phyloP scores from a whole-genome alignment of 2,113 vertebrate species.

The Scophthalmus maximus region DNA sequence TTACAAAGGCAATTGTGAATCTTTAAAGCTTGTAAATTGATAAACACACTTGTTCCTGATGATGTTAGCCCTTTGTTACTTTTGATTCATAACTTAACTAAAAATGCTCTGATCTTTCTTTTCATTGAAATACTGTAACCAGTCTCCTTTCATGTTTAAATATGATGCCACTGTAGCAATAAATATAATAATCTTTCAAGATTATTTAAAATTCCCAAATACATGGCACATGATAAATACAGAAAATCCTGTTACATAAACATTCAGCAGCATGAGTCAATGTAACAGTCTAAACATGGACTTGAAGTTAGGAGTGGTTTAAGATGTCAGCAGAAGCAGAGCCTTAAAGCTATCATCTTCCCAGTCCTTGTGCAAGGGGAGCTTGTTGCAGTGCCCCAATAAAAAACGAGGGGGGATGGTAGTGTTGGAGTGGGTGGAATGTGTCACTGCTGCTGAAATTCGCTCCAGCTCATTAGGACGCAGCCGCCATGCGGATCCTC shows the following conservation, averaged over 20 bases:
- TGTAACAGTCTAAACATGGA: constrained; percentile 71
- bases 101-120: too few relatives aligned
- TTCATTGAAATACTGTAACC: constrained; percentile 23
- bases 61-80: constrained; percentile 66
- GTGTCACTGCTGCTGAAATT: constrained; percentile 40
- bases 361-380: constrained; percentile 69
- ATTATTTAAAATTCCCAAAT: constrained; percentile 19
- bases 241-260: constrained; percentile 33
- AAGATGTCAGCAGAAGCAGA: constrained; percentile 27
- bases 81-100: constrained; percentile 55
- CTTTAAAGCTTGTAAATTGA: constrained; percentile 71
- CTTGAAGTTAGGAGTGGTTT: constrained; percentile 18
- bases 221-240: constrained; percentile 57
- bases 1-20: constrained; percentile 78
- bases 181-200: constrained; percentile 65
- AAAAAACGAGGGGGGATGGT: constrained; percentile 20
- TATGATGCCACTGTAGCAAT: constrained; percentile 56
- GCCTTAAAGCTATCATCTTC: constrained; percentile 77
- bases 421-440: constrained; percentile 67
- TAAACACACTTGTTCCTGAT: constrained; percentile 53
- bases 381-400: constrained; percentile 30
- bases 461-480: constrained; percentile 63
- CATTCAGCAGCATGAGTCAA: constrained; percentile 45
- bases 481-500: constrained; percentile 83
- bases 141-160: constrained; percentile 46